phyloP scores from a whole-genome alignment of 2,113 vertebrate species.

The Neopipo cinnamomea region DNA sequence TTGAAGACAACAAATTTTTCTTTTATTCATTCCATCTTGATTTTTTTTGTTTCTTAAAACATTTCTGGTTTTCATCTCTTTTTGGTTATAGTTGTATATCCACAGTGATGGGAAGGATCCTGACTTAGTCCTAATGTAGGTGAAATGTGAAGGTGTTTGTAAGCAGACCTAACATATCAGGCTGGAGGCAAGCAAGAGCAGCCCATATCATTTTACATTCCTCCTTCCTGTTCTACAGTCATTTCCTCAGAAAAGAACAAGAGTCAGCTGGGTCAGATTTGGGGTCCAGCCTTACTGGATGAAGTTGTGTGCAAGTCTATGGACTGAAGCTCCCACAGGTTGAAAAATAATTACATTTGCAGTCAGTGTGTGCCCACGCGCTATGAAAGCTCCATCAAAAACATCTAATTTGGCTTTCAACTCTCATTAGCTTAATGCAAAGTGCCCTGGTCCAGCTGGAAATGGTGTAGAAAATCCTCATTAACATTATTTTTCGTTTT shows the following conservation, averaged over 20 bases:
- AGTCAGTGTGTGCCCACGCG: neutral
- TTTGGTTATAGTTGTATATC: neutral
- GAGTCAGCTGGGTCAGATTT: neutral
- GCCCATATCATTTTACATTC: neutral
- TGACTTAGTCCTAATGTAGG: neutral
- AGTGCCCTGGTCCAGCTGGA: neutral
- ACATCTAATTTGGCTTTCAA: neutral
- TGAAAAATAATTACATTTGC: neutral
- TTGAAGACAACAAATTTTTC: neutral
- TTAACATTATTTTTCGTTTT: neutral
- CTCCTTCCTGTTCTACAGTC: neutral
- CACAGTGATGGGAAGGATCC: neutral
- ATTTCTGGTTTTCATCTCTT: neutral
- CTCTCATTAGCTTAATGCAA: slow-evolving; percentile 10
- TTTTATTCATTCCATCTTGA: neutral
- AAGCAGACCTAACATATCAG: neutral
- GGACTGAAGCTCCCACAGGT: neutral
- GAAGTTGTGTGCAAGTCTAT: neutral
- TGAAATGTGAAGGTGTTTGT: neutral
- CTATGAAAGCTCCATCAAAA: neutral
- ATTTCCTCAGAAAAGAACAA: neutral
- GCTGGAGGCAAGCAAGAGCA: neutral
- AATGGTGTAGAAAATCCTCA: neutral
- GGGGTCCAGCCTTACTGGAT: neutral
- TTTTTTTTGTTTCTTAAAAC: neutral